Base-by-base conservation (phyloP, 2,888 invertebrate genomes). In the Acrobasis consociella region DNA sequence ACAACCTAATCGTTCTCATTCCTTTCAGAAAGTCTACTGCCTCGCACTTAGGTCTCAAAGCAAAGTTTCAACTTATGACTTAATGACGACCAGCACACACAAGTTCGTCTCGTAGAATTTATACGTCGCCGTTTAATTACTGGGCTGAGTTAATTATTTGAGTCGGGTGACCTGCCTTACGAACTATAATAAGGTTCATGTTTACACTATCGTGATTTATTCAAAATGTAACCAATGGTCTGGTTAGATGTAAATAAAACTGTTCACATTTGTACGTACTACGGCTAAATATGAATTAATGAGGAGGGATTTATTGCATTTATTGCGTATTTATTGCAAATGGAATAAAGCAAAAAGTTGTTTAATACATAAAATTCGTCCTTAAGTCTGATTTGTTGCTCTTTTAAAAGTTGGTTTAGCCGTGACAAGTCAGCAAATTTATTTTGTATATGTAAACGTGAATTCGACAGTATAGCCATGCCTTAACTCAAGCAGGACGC, bases 131-230 rank as follows among this genome's bases (percentile, higher is more conserved):
- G 65, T 69, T 74, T 77, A 74, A 75, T 77, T 77, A 73, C 70
- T 58, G 66, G 65, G 61, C 68, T 63, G 63, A 66, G 67, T 70
- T 72, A 77, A 75, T 77, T 74, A 75, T 68, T 69, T 69, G 68
- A 69, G 16, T 67, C 62, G 65, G 69, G 65, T 55, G 62, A 55
- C 65, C 64, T 63, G 62, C 68, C 60, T 66, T 63, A 31, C 46
- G 22, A 17, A 31, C 15, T 46, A 22, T 58, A 3, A n/a, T 3
- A 58, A 37, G 15, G 58, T 15, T 58, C 7, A 31, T 15, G 31
- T 15, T n/a, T 31, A 58, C 58, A 49, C 49, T 31, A 10, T n/a
- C 49, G 55, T 55, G 55, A 55, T 39, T 55, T 39, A 39, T 39
- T 16, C 10, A 16, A 10, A 55, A 5, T 9, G 15, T 16, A 39